These are phyloP conservation scores for Caenorhabditis sp. DNA, from an alignment of 2,888 invertebrate genomes.

Conservation along the genomic window DNA sequence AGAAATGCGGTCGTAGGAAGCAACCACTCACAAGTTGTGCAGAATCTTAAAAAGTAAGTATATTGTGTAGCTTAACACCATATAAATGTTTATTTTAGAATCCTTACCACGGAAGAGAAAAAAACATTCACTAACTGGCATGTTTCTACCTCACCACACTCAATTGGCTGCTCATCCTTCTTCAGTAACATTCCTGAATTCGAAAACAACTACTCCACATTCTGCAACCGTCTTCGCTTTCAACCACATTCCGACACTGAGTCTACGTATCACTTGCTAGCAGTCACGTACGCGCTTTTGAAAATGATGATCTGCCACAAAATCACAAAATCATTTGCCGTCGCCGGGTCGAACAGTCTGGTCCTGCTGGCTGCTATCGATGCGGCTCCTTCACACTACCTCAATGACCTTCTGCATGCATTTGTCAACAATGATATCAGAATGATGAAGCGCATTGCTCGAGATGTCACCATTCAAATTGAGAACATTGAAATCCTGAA, in stretches of 20 bases:
- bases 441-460: constrained; percentile 57
- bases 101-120: constrained; percentile 8
- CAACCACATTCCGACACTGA: constrained; percentile 39
- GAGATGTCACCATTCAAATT: constrained; percentile 52
- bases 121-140: constrained; percentile 14
- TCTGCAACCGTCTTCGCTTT: constrained; percentile 59
- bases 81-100: no score
- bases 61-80: not conserved
- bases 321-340: constrained; percentile 32
- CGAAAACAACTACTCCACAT: constrained; percentile 42
- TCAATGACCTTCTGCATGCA: constrained; percentile 59
- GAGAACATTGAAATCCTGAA: constrained; percentile 45
- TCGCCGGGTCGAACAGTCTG: constrained; percentile 49
- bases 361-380: constrained; percentile 51
- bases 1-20: constrained; percentile 49
- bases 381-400: constrained; percentile 57
- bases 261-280: constrained; percentile 44
- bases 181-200: constrained; percentile 44
- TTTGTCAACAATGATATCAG: constrained; percentile 52
- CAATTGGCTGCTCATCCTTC: constrained; percentile 43
- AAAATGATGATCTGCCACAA: constrained; percentile 41
- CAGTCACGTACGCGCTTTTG: constrained; percentile 40
- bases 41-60: constrained; percentile 26
- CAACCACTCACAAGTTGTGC: constrained; percentile 44
- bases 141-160: constrained; percentile 12